phyloP scores from a whole-genome alignment of 2,113 vertebrate species.

The human (Homo sapiens) region DNA sequence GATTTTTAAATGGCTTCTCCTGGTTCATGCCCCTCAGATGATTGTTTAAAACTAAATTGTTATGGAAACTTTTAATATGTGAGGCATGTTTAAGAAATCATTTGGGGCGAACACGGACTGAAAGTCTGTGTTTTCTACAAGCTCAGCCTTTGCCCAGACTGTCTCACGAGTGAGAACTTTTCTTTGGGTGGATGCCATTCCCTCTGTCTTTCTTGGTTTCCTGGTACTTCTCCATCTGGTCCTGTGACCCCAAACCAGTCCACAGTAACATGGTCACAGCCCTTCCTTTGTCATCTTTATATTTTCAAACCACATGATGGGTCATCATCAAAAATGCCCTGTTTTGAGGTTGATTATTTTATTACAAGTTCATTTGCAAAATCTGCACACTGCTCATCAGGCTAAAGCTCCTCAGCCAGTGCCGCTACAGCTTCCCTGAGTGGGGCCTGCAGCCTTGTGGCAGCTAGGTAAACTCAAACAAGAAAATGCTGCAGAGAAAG shows the following conservation, averaged over 20 bases:
- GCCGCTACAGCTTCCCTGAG: neutral
- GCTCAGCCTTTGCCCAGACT: neutral
- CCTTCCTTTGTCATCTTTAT: neutral
- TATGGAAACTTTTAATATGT: neutral
- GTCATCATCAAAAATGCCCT: neutral
- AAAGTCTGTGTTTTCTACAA: neutral
- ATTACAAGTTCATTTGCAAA: neutral
- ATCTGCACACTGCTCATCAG: neutral
- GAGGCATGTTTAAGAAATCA: neutral
- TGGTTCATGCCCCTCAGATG: neutral
- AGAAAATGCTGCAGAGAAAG: neutral
- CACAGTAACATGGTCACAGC: neutral
- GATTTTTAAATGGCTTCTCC: neutral
- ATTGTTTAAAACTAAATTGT: neutral
- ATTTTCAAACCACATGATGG: neutral
- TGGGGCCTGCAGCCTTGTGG: neutral
- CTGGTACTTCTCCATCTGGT: neutral
- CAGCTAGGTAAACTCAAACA: neutral
- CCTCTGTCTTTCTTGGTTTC: neutral
- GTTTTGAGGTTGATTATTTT: neutral
- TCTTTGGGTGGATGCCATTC: neutral
- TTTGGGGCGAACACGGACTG: neutral
- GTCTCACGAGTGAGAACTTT: neutral
- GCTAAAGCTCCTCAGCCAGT: neutral
- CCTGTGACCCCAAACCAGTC: neutral